Percentiles rank a stretch among this genome's conserved stretches.
These are phyloP conservation scores for Sus scrofa DNA, from an alignment of 2,113 vertebrate genomes.

Conservation along the genomic window T2T-Sscrofa CM000826.6:26832501-26833000, in stretches of 20 bases:
- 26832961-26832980: background rate
- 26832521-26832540: background rate
- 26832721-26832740: background rate
- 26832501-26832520: too few species aligned
- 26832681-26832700: background rate
- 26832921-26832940: background rate
- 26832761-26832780: background rate
- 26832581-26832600: background rate
- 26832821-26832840: background rate
- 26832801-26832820: background rate
- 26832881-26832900: background rate
- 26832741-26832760: background rate
- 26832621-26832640: background rate
- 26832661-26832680: background rate
- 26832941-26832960: background rate
- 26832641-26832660: background rate
- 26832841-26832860: background rate
- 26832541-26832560: background rate
- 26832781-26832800: background rate
- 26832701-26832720: background rate
- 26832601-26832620: background rate
- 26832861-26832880: background rate
- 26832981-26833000: background rate
- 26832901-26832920: background rate
- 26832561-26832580: background rate